phyloP scores from a whole-genome alignment of 2,888 invertebrate genomes.

The Thalpophila matura region DNA sequence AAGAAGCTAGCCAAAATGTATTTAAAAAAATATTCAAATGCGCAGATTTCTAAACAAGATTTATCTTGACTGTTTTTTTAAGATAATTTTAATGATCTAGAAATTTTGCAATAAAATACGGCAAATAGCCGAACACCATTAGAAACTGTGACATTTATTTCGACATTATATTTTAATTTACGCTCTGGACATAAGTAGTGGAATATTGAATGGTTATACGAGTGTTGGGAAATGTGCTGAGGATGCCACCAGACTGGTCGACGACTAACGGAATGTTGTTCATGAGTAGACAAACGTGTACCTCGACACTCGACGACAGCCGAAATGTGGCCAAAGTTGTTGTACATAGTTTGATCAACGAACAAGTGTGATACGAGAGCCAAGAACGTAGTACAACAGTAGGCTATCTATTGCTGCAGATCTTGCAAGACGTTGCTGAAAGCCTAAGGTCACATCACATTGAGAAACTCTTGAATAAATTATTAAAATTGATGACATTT shows the following conservation, averaged over 20 bases:
- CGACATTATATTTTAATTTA: slow-evolving; percentile 58
- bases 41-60: slow-evolving; percentile 59
- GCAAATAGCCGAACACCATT: slow-evolving; percentile 59
- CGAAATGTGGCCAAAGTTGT: not conserved
- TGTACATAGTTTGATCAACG: not conserved
- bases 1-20: slow-evolving; percentile 19
- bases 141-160: slow-evolving; percentile 62
- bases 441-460: slow-evolving; percentile 24
- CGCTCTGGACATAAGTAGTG: slow-evolving; percentile 33
- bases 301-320: not conserved
- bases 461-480: slow-evolving; percentile 39
- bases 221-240: slow-evolving; percentile 41
- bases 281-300: slow-evolving; percentile 7
- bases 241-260: slow-evolving; percentile 51
- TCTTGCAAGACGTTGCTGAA: slow-evolving; percentile 4
- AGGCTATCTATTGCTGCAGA: not conserved
- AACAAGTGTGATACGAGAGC: not conserved
- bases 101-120: slow-evolving; percentile 62
- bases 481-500: slow-evolving; percentile 50
- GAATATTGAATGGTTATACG: slow-evolving; percentile 33
- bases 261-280: slow-evolving; percentile 39
- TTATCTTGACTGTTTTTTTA: slow-evolving; percentile 47
- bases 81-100: slow-evolving; percentile 60
- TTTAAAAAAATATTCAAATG: slow-evolving; percentile 56
- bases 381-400: not conserved